These are phyloP conservation scores for Callipepla californica DNA, from an alignment of 2,113 vertebrate species.

Conservation along the genomic window DNA sequence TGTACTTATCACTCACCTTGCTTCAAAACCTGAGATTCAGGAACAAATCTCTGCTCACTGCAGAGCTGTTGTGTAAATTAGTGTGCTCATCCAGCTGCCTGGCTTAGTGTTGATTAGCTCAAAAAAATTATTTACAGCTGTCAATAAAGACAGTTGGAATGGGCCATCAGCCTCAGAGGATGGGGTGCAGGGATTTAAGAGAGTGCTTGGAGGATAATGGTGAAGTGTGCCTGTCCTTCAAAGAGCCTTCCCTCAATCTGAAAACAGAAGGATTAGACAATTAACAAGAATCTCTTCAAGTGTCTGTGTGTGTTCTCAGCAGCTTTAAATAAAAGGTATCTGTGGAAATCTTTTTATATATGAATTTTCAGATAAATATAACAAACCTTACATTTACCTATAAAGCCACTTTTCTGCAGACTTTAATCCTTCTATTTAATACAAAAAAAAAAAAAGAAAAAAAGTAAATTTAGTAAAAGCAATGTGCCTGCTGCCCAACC, in stretches of 20 bases:
- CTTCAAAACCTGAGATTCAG: rapidly evolving
- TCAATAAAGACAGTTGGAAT: background rate
- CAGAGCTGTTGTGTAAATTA: background rate
- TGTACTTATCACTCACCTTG: background rate
- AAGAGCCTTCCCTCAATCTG: background rate
- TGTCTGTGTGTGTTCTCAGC: background rate
- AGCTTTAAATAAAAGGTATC: background rate
- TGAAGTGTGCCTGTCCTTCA: background rate
- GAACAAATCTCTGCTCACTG: rapidly evolving
- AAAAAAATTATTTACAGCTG: background rate
- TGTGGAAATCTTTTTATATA: background rate
- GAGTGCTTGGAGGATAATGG: background rate
- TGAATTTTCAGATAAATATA: background rate
- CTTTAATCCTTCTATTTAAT: background rate
- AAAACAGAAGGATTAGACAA: background rate
- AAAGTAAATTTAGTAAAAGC: background rate
- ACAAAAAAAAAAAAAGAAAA: background rate
- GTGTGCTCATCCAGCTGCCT: background rate
- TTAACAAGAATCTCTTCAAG: background rate
- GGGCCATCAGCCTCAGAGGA: background rate
- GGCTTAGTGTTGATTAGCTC: background rate
- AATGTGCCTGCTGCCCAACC: background rate
- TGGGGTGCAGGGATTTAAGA: background rate
- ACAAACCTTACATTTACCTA: background rate
- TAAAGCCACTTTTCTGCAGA: background rate